Base-by-base conservation (phyloP, 2,888 invertebrate species). In the Lepas anatifera region DNA sequence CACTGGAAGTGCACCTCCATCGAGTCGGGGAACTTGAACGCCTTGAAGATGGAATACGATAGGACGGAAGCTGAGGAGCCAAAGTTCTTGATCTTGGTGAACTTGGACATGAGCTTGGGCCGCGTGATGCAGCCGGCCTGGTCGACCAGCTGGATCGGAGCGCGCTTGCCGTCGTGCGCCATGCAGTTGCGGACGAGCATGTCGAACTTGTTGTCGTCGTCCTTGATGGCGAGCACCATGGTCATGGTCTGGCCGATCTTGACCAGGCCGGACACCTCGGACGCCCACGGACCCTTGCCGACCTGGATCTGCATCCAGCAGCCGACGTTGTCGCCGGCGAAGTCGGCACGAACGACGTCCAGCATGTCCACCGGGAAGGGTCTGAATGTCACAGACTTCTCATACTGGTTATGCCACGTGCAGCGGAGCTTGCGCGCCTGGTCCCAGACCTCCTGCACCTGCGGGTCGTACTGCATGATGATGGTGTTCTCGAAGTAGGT, bases 241-340 rank as follows among this genome's bases (percentile, higher is more conserved):
- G 95, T 95, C 95, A 95, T 95, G 0, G 95, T 95, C 79, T 95
- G 95, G 35, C 95, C 95, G 75, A 95, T 95, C 82, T 95, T 95
- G 16, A 95, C 95, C 77, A 95, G 93, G 70, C 95, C 95, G 0
- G 93, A 93, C 43, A 95, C 95, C 81, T 95, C 95, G 22, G 92
- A 92, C n/a, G 95, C 95, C 95, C 95, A 95, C 0, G 95, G 95
- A 74, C 95, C 95, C 79, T 95, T 95, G 70, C 95, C 95, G 66
- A 94, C 94, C 83, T 95, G 95, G 75, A 95, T 95, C 79, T 95
- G 94, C 95, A 95, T 95, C 95, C 95, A 95, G 81, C 95, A 95
- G 27, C 94, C 94, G 3, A 95, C 93, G 77, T 95, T 95, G 77
- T 95, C 95, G 0, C 95, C 95, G 71, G 94, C 93, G 75, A 95